Evolutionary conservation across 2,113 vertebrate genomes (phyloP).

Genomic region (Calonectris borealis): DNA sequence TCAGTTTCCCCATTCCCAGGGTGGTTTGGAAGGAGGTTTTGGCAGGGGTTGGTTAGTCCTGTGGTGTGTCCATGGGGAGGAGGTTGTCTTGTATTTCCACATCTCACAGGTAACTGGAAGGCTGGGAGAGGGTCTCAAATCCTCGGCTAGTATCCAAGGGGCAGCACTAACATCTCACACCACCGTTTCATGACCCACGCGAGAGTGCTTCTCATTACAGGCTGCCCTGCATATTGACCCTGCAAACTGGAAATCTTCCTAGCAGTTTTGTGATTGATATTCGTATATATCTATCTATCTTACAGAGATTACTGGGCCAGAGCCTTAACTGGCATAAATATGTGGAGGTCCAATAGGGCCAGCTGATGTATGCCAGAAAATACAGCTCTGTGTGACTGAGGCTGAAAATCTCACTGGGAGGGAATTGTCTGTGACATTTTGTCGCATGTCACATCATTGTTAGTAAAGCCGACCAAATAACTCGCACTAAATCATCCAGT

Average conservation of each 20-base stretch:
- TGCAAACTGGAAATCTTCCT: background rate
- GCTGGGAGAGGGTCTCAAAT: background rate
- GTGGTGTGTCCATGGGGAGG: background rate
- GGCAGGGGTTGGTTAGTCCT: background rate
- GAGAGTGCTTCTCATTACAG: background rate
- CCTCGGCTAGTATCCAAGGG: background rate
- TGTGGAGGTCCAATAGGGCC: background rate
- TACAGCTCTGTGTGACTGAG: background rate
- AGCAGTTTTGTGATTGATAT: background rate
- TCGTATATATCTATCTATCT: background rate
- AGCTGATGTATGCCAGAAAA: background rate
- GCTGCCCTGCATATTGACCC: background rate
- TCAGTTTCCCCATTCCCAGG: background rate
- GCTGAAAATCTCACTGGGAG: background rate
- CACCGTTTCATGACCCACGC: accelerated
- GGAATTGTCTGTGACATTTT: background rate
- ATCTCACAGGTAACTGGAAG: background rate
- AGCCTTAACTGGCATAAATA: background rate
- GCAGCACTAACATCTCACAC: background rate
- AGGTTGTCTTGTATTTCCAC: background rate
- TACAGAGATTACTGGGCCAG: background rate
- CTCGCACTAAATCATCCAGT: background rate
- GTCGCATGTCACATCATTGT: background rate
- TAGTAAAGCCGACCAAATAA: background rate
- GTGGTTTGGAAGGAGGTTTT: background rate